Percentiles rank a stretch among this genome's conserved stretches.
phyloP scores from a whole-genome alignment of 2,113 vertebrate genomes.

The Cinclus cinclus region DNA sequence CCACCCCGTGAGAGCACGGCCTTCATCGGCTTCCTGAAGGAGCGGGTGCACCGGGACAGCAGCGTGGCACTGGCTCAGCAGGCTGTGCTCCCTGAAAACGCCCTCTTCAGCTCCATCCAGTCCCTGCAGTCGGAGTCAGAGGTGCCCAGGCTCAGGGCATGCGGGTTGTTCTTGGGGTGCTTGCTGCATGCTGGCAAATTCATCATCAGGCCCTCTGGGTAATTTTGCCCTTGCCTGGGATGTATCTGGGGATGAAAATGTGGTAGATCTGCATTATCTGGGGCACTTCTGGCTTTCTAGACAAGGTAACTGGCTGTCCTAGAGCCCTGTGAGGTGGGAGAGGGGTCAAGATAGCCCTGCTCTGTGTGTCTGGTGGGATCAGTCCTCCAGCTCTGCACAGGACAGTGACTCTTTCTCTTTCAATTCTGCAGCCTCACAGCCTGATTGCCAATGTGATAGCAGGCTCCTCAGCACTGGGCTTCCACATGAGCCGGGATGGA shows the following conservation, averaged over 20 bases:
- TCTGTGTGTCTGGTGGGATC: neutral
- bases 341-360: neutral
- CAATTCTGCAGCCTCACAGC: slow-evolving; percentile 86
- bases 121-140: slow-evolving; percentile 86
- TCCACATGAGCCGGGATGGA: slow-evolving; percentile 81
- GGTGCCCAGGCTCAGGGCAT: slow-evolving; percentile 61
- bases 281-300: neutral
- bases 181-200: neutral
- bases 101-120: slow-evolving; percentile 85
- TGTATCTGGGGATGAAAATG: neutral
- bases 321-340: neutral
- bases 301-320: neutral
- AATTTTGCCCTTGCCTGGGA: neutral
- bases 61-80: slow-evolving; percentile 75
- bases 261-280: neutral
- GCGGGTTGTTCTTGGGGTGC: neutral
- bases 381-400: neutral
- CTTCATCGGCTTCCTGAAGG: slow-evolving; percentile 95
- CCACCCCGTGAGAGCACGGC: slow-evolving; percentile 92
- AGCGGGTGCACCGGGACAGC: slow-evolving; percentile 91
- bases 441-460: slow-evolving; percentile 89
- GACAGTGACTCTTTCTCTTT: neutral
- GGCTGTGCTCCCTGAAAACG: slow-evolving; percentile 77
- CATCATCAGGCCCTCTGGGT: neutral
- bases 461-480: slow-evolving; percentile 81